Evolutionary conservation across 1,140 invertebrate species (phyloP), one percentile per base, ranked within the genome.

Genomic region (Lithobius niger): DNA sequence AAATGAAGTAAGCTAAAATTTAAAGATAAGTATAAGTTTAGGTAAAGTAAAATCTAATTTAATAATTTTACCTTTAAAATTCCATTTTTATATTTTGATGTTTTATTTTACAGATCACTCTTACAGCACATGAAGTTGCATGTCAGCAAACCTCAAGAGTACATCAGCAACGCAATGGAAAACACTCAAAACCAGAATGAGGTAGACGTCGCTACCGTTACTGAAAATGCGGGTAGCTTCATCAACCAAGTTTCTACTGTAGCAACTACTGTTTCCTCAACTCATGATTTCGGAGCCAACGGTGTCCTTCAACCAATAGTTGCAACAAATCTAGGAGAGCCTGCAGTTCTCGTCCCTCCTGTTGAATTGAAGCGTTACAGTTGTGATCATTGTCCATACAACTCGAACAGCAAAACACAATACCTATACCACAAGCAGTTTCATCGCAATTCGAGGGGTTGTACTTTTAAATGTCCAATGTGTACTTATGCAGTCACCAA

Each of bases 391-490:
- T 88, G 86, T 67, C 85, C 86, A 0, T 88, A 86, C 66, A 82
- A 83, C 56, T 85, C 82, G 25, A 84, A 86, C 63, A 87, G 82
- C 64, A 86, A 86, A 67, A 84, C 83, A 42, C 86, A 90, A 65
- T 86, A 82, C 63, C 77, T 84, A 59, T 87, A 89, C 66, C 86
- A 90, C 61, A 83, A 84, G 60, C 85, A 90, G 66, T 85, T 90
- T 64, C 87, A 92, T 65, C 77, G 83, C 40, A 77, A 82, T 3
- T 77, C 79, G 51, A 45, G 28, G n/a, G 42, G 2, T 18, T 76
- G 80, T 45, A 77, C 78, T 2, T 89, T 83, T 68, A 84, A 86
- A 66, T 91, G 88, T 67, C 76, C 77, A 0, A 71, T 81, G 54
- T 92, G 87, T 68, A 80, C 82, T 57, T 92, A 88, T 64, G 87